These are phyloP conservation scores for Oxytorus armatus DNA, from an alignment of 2,888 invertebrate species.

Conservation along the genomic window DNA sequence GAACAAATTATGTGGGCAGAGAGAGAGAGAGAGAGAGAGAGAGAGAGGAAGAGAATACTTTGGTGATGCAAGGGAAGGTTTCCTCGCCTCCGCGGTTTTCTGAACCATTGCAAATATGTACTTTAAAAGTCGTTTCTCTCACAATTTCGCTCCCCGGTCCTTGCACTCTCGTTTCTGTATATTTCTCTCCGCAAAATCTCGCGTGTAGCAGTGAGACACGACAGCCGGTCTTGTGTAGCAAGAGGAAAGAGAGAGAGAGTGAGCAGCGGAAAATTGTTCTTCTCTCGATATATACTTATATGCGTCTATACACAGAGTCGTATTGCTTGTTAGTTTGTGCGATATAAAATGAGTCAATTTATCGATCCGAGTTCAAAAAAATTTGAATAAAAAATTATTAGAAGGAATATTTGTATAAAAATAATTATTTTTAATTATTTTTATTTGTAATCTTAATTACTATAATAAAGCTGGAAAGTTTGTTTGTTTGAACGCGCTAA, in stretches of 20 bases:
- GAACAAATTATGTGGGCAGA: constrained; percentile 18
- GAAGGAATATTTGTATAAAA: not conserved
- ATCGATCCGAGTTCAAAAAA: not conserved
- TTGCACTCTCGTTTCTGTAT: constrained; percentile 54
- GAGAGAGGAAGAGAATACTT: constrained; percentile 47
- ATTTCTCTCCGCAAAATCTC: constrained; percentile 49
- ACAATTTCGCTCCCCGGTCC: constrained; percentile 41
- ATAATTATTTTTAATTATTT: not conserved
- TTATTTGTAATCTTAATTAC: too few species aligned
- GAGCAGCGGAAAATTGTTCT: constrained; percentile 13
- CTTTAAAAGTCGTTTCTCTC: constrained; percentile 61
- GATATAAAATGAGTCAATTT: constrained; percentile 32
- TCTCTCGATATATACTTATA: constrained; percentile 13
- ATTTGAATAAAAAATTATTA: not conserved
- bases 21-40: constrained; percentile 34
- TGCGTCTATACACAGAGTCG: not conserved
- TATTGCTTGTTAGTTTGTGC: constrained; percentile 11
- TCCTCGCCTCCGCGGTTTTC: constrained; percentile 37
- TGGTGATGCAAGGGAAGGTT: constrained; percentile 40
- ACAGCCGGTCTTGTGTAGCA: constrained; percentile 26
- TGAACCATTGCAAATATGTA: constrained; percentile 61
- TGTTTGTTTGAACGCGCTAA: too few species aligned
- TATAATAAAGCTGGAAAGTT: too few species aligned
- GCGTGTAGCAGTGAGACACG: constrained; percentile 26
- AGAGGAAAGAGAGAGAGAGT: not conserved